phyloP scores from a whole-genome alignment of 2,797 vertebrate genomes.

The Pseudotriccus pelzelni region DNA sequence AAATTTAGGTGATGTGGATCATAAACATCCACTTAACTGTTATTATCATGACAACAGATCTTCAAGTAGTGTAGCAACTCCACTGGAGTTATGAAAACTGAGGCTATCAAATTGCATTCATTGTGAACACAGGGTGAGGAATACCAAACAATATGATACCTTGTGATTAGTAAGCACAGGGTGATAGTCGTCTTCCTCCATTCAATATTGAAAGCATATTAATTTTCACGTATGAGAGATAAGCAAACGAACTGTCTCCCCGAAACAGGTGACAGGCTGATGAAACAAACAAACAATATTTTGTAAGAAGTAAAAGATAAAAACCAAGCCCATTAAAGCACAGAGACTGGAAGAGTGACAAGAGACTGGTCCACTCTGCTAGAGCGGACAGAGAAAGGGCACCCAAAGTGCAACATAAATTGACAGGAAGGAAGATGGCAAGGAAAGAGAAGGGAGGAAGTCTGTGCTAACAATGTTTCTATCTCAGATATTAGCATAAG shows the following conservation, averaged over 20 bases:
- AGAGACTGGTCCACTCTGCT: not conserved
- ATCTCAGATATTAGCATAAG: not conserved
- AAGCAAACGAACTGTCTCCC: not conserved
- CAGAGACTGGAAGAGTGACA: not conserved
- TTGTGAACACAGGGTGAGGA: constrained; percentile 5
- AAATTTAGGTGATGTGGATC: not conserved
- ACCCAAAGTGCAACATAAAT: not conserved
- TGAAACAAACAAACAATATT: not conserved
- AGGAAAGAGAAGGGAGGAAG: constrained; percentile 48
- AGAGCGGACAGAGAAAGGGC: constrained; percentile 16
- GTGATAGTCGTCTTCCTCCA: not conserved
- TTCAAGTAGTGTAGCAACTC: constrained; percentile 45
- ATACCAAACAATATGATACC: constrained; percentile 1
- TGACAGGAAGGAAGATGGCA: constrained; percentile 50
- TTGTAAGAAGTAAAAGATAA: not conserved
- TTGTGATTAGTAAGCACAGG: not conserved
- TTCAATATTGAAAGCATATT: not conserved
- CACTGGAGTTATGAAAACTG: constrained; percentile 49
- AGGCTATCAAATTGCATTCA: constrained; percentile 16
- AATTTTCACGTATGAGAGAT: not conserved
- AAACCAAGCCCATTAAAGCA: not conserved
- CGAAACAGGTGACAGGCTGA: not conserved
- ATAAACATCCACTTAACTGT: not conserved
- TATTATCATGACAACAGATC: not conserved
- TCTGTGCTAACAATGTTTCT: constrained; percentile 8